Conservation (phyloP, 2,113 vertebrate species). For the Kryptolebias marmoratus region DNA sequence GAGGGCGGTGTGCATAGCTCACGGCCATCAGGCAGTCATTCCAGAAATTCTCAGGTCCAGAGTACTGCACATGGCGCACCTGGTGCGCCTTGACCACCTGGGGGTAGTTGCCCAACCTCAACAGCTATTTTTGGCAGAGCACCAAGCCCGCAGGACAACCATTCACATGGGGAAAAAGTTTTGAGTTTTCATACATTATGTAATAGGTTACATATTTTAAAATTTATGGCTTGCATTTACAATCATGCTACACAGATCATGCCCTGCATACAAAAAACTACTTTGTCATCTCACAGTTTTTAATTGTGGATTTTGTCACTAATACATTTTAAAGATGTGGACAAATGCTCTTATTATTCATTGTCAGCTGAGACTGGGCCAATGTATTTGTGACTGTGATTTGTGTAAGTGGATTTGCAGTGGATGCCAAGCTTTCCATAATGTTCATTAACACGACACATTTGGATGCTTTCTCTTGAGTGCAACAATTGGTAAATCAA, state of each 20-base stretch:
- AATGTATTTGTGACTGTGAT: slow-evolving; percentile 9
- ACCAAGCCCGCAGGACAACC: no score
- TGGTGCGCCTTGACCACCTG: no score
- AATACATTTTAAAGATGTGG: background rate
- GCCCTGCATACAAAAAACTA: background rate
- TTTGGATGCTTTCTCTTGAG: slow-evolving; percentile 61
- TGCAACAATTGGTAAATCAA: slow-evolving; percentile 68
- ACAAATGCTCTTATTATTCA: background rate
- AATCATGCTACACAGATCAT: background rate
- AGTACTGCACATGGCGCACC: no score
- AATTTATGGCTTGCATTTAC: background rate
- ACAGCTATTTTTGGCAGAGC: no score
- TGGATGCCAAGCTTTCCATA: slow-evolving; percentile 49
- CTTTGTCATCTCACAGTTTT: background rate
- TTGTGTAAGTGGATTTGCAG: slow-evolving; percentile 32
- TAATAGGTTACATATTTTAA: background rate
- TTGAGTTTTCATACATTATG: background rate
- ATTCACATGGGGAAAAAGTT: background rate
- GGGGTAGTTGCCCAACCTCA: no score
- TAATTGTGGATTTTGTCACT: background rate
- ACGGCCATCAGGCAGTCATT: no score
- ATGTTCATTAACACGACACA: slow-evolving; percentile 75
- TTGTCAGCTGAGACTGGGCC: background rate
- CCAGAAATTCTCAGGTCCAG: no score
- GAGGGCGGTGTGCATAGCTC: no score